A percentile compares a stretch with the other conserved stretches of the same genome.
Evolutionary conservation across 1,140 invertebrate genomes (phyloP).

Genomic region (Cephus cinctus): DNA sequence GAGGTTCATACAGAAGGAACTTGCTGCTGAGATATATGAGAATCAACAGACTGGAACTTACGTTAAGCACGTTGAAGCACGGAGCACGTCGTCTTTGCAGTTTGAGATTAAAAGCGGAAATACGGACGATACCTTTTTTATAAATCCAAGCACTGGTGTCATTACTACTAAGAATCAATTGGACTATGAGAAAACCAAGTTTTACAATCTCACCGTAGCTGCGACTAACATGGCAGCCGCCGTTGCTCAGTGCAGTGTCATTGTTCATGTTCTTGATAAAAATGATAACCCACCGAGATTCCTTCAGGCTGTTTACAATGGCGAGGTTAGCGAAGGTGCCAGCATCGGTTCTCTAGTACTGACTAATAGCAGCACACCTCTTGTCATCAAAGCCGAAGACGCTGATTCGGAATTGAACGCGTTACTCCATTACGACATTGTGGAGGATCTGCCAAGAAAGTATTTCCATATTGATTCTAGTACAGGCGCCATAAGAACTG

Average conservation of each 20-base stretch:
- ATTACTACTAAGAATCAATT: conserved; percentile 72
- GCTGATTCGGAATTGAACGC: conserved; percentile 81
- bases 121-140: conserved; percentile 70
- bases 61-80: conserved; percentile 75
- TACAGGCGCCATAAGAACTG: conserved; percentile 83
- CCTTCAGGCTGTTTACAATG: conserved; percentile 65
- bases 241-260: conserved; percentile 65
- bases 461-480: conserved; percentile 86
- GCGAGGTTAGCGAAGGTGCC: conserved; percentile 72
- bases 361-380: conserved; percentile 65
- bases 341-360: conserved; percentile 71
- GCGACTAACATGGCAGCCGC: conserved; percentile 84
- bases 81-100: conserved; percentile 75
- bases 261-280: conserved; percentile 75
- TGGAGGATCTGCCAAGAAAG: conserved; percentile 69
- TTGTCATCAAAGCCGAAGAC: conserved; percentile 78
- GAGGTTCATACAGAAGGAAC: conserved; percentile 65
- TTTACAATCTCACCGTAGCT: conserved; percentile 81
- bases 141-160: conserved; percentile 83
- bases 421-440: conserved; percentile 80
- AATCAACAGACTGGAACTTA: conserved; percentile 76
- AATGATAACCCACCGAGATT: conserved; percentile 89
- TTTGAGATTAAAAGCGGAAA: conserved; percentile 84
- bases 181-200: conserved; percentile 75
- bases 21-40: conserved; percentile 80